Base-by-base conservation (phyloP, 2,888 invertebrate genomes). In the Tinea trinotella region DNA sequence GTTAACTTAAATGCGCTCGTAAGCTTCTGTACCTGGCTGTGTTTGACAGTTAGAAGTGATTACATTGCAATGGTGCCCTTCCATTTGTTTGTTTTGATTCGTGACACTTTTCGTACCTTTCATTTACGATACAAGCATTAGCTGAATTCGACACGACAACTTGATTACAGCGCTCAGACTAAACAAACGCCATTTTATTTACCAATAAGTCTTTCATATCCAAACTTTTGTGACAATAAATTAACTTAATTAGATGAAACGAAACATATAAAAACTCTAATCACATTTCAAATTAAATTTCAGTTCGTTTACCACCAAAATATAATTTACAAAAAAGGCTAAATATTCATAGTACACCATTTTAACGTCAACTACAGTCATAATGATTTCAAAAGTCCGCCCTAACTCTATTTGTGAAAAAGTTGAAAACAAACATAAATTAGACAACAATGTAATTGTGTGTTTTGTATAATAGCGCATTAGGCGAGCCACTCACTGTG, bases 11-110 rank as follows among this genome's bases (percentile, higher is more conserved):
- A 83, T 74, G 77, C 76, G 74, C 71, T 72, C 70, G 78, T 79
- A 75, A 78, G 77, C 76, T 67, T 65, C 61, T 53, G 73, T 64
- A 80, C 79, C 77, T 81, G 73, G 63, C 74, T 85, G 85, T 76
- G 82, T 83, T 82, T 85, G 85, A 85, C 85, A 84, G 80, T 74
- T 69, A 71, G 68, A 75, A 80, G 83, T 83, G 84, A 84, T 83
- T 84, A 77, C 81, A 76, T 73, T 67, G 73, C 70, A 76, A 50
- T 53, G 52, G 36, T 71, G 73, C 76, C 80, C 77, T 73, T 76
- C 77, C 76, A 70, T 75, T 74, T 78, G 76, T 79, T 82, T 80
- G 74, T 81, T 80, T 79, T 79, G 80, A 81, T 77, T 78, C 68
- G 79, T 77, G 81, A 83, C 79, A 71, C 76, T 76, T 75, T 75